These are phyloP conservation scores for Dicrostonyx torquatus DNA, from an alignment of 2,797 vertebrate species.

Conservation along the genomic window DNA sequence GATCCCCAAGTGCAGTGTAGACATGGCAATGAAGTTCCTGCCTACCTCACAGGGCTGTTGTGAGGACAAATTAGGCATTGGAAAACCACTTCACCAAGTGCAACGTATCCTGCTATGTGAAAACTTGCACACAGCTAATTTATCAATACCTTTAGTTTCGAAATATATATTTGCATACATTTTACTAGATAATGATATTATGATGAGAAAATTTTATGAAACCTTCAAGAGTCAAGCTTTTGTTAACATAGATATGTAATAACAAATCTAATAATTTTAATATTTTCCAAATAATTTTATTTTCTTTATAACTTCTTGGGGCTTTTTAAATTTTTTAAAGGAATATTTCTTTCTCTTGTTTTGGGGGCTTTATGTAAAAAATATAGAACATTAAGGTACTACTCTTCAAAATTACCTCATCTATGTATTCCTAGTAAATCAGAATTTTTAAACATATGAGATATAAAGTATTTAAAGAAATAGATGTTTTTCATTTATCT, in stretches of 20 bases:
- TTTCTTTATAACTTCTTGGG: constrained; percentile 41
- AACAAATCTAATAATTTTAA: constrained; percentile 37
- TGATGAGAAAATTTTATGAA: constrained; percentile 35
- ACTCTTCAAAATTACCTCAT: not conserved
- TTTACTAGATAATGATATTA: constrained; percentile 48
- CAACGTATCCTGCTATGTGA: not conserved
- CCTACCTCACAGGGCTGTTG: constrained; percentile 63
- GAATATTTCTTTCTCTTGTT: not conserved
- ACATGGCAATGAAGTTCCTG: not conserved
- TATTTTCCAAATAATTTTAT: constrained; percentile 60
- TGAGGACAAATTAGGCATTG: not conserved
- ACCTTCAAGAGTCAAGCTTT: constrained; percentile 5
- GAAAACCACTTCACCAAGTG: constrained; percentile 43
- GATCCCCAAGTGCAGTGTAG: not conserved
- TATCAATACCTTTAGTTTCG: constrained; percentile 23
- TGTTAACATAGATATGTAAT: constrained; percentile 35
- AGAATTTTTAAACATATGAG: constrained; percentile 15
- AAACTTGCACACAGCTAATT: constrained; percentile 29
- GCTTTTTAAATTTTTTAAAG: not conserved
- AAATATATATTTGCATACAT: constrained; percentile 27
- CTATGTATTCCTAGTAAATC: constrained; percentile 16
- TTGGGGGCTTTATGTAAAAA: constrained; percentile 36
- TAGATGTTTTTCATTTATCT: constrained; percentile 10
- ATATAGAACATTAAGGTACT: not conserved
- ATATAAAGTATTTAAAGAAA: not conserved